phyloP scores from a whole-genome alignment of 2,797 vertebrate genomes.

The Echeneis naucrates region DNA sequence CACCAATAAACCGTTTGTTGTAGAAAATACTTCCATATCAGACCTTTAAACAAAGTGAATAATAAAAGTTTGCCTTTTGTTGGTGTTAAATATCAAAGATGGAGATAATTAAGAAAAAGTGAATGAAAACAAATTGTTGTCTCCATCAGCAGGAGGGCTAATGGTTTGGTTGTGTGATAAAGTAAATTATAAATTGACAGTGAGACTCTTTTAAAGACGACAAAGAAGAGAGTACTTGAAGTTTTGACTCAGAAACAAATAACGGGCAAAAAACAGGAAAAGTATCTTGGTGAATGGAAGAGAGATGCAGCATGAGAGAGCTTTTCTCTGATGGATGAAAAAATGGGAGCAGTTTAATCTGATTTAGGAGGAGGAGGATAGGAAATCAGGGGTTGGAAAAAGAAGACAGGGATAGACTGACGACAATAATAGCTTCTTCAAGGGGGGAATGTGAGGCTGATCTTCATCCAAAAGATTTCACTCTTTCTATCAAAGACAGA shows the following conservation, averaged over 20 bases:
- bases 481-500: slow-evolving; percentile 51
- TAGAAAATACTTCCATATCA: too few relatives aligned
- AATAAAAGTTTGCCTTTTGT: neutral
- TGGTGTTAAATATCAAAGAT: neutral
- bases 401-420: slow-evolving; percentile 16
- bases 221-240: slow-evolving; percentile 20
- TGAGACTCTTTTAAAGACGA: neutral
- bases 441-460: slow-evolving; percentile 62
- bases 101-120: neutral
- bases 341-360: slow-evolving; percentile 14
- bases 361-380: slow-evolving; percentile 26
- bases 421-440: slow-evolving; percentile 48
- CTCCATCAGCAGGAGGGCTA: neutral
- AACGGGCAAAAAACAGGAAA: neutral
- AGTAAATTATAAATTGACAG: slow-evolving; percentile 6
- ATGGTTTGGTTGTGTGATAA: neutral
- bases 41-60: neutral
- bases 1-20: too few relatives aligned
- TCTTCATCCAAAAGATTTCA: slow-evolving; percentile 63
- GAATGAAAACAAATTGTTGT: neutral
- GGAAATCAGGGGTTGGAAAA: slow-evolving; percentile 7
- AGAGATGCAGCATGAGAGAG: slow-evolving; percentile 2
- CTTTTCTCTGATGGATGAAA: slow-evolving; percentile 31
- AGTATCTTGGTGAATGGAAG: slow-evolving; percentile 10
- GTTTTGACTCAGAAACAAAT: neutral